Conservation (phyloP, 2,797 vertebrate species). For the Varecia variegata region DNA sequence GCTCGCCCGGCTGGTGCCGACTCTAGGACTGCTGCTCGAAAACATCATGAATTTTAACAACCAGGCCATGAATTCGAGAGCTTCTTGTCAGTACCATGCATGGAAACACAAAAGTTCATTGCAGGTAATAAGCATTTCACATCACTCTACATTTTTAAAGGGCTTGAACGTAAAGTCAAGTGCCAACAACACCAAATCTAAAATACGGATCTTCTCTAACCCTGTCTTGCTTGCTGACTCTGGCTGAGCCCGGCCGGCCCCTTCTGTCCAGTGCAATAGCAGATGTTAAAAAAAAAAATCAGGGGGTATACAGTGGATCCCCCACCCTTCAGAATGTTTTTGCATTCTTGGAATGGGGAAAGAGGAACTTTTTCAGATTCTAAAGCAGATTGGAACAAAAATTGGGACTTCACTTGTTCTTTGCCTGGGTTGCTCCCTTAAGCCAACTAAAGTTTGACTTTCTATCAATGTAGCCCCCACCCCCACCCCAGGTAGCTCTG, state of each 20-base stretch:
- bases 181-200: neutral
- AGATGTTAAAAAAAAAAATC: neutral
- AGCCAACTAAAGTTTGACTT: neutral
- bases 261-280: neutral
- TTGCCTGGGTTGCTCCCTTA: neutral
- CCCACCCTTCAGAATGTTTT: neutral
- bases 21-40: slow-evolving; percentile 90
- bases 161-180: neutral
- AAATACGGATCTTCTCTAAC: neutral
- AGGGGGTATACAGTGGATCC: fast-evolving
- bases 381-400: neutral
- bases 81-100: neutral
- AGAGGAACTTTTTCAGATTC: neutral
- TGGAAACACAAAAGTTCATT: neutral
- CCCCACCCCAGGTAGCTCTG: neutral
- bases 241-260: neutral
- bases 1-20: slow-evolving; percentile 92
- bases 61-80: neutral
- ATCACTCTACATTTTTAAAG: neutral
- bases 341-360: neutral
- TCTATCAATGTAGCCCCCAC: neutral
- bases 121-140: neutral
- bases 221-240: neutral
- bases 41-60: slow-evolving; percentile 63
- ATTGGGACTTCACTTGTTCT: neutral